Evolutionary conservation across 2,888 invertebrate genomes (phyloP), one percentile per base, ranked within the genome.

Genomic region (Drosophila recens): DNA sequence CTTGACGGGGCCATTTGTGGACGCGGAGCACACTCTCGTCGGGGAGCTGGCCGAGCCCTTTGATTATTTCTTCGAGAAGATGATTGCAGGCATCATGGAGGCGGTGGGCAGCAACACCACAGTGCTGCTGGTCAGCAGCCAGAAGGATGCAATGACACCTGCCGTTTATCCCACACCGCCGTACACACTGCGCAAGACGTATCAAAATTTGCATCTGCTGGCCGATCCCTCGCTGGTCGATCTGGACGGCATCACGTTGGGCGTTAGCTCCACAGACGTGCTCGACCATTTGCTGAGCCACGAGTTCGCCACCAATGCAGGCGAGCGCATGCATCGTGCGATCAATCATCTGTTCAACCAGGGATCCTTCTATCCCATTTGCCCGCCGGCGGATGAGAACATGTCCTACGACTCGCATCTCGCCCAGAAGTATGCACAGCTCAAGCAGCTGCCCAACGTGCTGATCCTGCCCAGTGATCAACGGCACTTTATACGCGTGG

Each of bases 81-180:
- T 96, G 72, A 91, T 97, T 20, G 93, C 94, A 36, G 95, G 94
- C 67, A 93, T 96, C 77, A 94, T 96, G 92, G 94, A 94, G 27
- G 94, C 94, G 48, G 90, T 96, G 49, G 94, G 90, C 52, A 95
- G 95, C 59, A 94, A 94, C n/a, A 96, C 96, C 10, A 94, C 96
- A 81, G 94, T 98, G 48, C 94, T 97, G 54, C 91, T 98, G 62
- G 95, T 97, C 20, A 94, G 98, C 4, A 97, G 96, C 43, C 93
- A 93, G 69, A 95, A 95, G 83, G 98, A 98, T 90, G 95, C 95
- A 0, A 96, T 97, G 92, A 96, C 96, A 82, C 94, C 96, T 73
- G 94, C 95, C 53, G 95, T 98, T 0, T 98, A 96, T 92, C 98
- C 98, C 4, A 97, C 97, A 0, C 96, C 96, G 11, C 95, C 97